phyloP scores from a whole-genome alignment of 1,140 invertebrate genomes.

The Ylistrum balloti region DNA sequence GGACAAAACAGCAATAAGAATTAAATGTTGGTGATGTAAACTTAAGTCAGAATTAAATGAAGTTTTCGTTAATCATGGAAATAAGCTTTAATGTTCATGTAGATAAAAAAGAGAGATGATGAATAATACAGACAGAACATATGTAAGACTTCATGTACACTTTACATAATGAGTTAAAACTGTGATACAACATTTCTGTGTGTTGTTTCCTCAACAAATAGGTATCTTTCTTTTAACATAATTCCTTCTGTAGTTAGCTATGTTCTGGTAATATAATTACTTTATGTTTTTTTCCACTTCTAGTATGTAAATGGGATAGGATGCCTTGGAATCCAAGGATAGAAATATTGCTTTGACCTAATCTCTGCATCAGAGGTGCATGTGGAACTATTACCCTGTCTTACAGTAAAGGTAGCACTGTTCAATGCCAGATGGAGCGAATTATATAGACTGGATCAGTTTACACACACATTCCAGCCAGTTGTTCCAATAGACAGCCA shows the following conservation, averaged over 20 bases:
- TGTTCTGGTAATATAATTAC: constrained; percentile 13
- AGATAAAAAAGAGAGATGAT: neutral
- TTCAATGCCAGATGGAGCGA: constrained; percentile 18
- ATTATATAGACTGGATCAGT: constrained; percentile 28
- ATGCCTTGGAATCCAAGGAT: constrained; percentile 2
- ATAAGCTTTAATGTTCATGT: neutral
- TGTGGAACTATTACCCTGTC: constrained; percentile 29
- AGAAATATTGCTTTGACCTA: constrained; percentile 15
- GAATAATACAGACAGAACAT: neutral
- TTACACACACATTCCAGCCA: constrained; percentile 32
- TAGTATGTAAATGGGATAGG: neutral
- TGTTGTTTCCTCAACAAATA: neutral
- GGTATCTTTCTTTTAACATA: neutral
- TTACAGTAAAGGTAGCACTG: neutral
- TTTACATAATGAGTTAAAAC: constrained; percentile 13
- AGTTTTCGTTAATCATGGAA: too few species aligned
- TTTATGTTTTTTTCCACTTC: neutral
- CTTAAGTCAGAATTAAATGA: too few species aligned
- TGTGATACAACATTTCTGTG: neutral
- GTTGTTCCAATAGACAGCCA: constrained; percentile 12
- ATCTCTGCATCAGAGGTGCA: constrained; percentile 21
- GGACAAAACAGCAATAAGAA: too few species aligned
- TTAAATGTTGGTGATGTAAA: too few species aligned
- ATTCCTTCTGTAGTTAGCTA: constrained; percentile 4
- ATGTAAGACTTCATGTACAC: neutral